phyloP scores from a whole-genome alignment of 1,140 invertebrate genomes.

The honey bee (Apis mellifera) region Amel_HAv3.1 CM009934.2:10197501-10198000 shows the following conservation, averaged over 20 bases:
- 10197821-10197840: conserved; percentile 36
- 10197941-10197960: conserved; percentile 23
- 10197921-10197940: neutral
- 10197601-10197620: conserved; percentile 16
- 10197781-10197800: neutral
- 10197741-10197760: neutral
- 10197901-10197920: neutral
- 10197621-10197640: neutral
- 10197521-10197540: neutral
- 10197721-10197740: neutral
- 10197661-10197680: conserved; percentile 16
- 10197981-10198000: neutral
- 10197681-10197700: conserved; percentile 37
- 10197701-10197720: neutral
- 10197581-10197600: conserved; percentile 50
- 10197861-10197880: conserved; percentile 37
- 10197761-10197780: neutral
- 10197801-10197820: conserved; percentile 47
- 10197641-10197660: neutral
- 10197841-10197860: conserved; percentile 56
- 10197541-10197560: conserved; percentile 43
- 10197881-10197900: neutral
- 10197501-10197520: neutral
- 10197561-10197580: conserved; percentile 62
- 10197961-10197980: conserved; percentile 6